Percentiles rank a stretch among this genome's conserved stretches.
Evolutionary conservation across 2,797 vertebrate genomes (phyloP).

Genomic region (Urocyon cinereoargenteus): DNA sequence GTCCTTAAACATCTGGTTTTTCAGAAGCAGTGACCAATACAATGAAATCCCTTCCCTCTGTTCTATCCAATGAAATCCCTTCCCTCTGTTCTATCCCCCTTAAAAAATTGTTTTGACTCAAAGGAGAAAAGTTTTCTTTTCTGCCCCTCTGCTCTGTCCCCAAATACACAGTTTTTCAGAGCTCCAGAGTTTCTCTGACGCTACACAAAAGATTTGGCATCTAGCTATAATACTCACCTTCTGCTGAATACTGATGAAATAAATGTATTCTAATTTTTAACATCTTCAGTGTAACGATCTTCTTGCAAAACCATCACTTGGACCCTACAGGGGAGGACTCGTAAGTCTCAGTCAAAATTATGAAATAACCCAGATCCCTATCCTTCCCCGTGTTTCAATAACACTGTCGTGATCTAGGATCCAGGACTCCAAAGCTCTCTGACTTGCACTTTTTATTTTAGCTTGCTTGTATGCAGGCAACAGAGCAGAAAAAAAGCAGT

Average conservation of each 20-base stretch:
- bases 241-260: slow-evolving; percentile 21
- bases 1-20: slow-evolving; percentile 43
- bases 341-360: neutral
- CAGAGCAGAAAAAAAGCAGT: neutral
- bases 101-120: slow-evolving; percentile 16
- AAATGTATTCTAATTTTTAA: neutral
- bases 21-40: neutral
- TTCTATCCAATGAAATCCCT: neutral
- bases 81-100: neutral
- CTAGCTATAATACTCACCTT: slow-evolving; percentile 1
- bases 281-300: neutral
- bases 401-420: neutral
- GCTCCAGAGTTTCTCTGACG: neutral
- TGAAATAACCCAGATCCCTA: neutral
- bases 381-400: neutral
- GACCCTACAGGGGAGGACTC: neutral
- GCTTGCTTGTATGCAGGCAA: neutral
- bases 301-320: neutral
- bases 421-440: neutral
- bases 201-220: neutral
- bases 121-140: neutral
- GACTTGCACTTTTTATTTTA: slow-evolving; percentile 22
- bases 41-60: neutral
- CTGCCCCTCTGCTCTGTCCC: neutral
- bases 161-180: slow-evolving; percentile 21